Evolutionary conservation across 2,888 invertebrate genomes (phyloP).

Genomic region (Heterodera filipjevi): DNA sequence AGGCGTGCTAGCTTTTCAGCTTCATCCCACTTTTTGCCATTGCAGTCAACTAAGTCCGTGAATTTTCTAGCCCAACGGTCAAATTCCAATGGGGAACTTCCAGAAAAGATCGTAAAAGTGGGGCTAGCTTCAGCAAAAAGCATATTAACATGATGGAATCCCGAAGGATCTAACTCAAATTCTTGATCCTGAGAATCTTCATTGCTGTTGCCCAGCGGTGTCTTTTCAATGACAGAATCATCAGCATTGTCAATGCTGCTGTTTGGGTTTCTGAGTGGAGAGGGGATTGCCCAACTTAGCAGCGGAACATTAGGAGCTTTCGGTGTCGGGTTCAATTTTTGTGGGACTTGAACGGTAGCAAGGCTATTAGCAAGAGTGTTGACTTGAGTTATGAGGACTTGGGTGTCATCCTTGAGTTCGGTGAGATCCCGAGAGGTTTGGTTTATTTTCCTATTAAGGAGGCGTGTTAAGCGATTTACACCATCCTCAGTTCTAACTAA

Average conservation of each 20-base stretch:
- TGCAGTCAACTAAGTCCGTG: background rate
- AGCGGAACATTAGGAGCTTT: background rate
- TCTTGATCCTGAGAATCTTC: background rate
- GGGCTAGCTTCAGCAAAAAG: background rate
- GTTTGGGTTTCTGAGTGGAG: too few relatives aligned
- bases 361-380: background rate
- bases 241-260: background rate
- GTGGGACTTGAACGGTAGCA: background rate
- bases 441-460: background rate
- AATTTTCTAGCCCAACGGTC: background rate
- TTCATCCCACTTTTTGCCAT: background rate
- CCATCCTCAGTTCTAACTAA: background rate
- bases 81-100: background rate
- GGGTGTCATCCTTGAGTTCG: background rate
- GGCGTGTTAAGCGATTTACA: background rate
- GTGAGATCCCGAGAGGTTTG: background rate
- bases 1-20: background rate
- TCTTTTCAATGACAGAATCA: background rate
- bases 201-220: background rate
- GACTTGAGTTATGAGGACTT: background rate
- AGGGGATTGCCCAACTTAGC: background rate
- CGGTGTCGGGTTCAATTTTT: background rate
- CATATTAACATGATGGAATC: background rate
- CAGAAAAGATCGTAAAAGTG: background rate
- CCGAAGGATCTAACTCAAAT: background rate